Percentiles rank a stretch among this genome's conserved stretches.
Conservation (phyloP, 1,140 invertebrate genomes). For the Drosophila ananassae region DNA sequence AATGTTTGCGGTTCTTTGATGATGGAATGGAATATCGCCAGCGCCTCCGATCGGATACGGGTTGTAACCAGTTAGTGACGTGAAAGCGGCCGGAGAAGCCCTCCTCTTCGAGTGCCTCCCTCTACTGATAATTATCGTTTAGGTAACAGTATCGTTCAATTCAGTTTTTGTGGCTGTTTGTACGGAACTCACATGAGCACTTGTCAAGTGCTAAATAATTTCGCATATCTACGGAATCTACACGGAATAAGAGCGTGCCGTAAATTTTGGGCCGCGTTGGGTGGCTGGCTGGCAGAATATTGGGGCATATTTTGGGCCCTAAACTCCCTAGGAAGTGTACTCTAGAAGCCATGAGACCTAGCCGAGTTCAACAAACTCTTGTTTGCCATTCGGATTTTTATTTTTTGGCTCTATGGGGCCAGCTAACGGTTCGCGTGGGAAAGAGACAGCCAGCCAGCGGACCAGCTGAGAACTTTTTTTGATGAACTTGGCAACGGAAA, state of each 20-base stretch:
- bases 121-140: slow-evolving; percentile 37
- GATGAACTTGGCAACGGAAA: slow-evolving; percentile 73
- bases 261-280: slow-evolving; percentile 14
- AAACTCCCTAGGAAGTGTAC: slow-evolving; percentile 5
- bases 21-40: slow-evolving; percentile 1
- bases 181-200: slow-evolving; percentile 64
- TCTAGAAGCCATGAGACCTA: background rate
- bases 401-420: background rate
- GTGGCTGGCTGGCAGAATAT: background rate
- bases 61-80: slow-evolving; percentile 45
- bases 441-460: slow-evolving; percentile 2
- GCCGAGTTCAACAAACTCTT: slow-evolving; percentile 35
- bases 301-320: slow-evolving; percentile 5
- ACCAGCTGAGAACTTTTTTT: slow-evolving; percentile 26
- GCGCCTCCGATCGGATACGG: slow-evolving; percentile 1
- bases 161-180: slow-evolving; percentile 42
- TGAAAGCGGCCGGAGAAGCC: slow-evolving; percentile 30
- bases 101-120: background rate
- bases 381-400: background rate
- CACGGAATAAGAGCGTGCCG: slow-evolving; percentile 40
- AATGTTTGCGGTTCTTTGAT: slow-evolving; percentile 57
- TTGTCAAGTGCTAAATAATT: slow-evolving; percentile 54
- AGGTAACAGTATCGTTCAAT: slow-evolving; percentile 54
- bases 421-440: slow-evolving; percentile 20
- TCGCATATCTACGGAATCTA: slow-evolving; percentile 44